Evolutionary conservation across 2,797 vertebrate species (phyloP).

Genomic region (Tokudaia tokunoshimensis): DNA sequence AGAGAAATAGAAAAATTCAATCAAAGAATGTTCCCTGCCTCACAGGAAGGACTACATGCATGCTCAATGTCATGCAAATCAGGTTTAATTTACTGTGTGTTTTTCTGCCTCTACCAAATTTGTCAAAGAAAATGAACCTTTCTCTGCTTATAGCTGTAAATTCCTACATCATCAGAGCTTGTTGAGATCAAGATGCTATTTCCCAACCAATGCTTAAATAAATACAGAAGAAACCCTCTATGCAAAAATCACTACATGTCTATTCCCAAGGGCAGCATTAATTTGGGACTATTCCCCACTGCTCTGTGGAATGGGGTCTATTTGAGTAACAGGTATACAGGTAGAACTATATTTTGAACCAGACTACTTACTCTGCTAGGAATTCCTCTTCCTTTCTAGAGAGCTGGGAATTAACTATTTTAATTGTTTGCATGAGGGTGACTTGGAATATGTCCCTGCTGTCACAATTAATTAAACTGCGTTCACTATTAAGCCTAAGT

Average conservation of each 20-base stretch:
- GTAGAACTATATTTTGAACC: slow-evolving; percentile 2
- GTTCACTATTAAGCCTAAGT: slow-evolving; percentile 38
- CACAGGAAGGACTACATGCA: background rate
- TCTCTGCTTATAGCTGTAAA: slow-evolving; percentile 60
- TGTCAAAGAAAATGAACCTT: slow-evolving; percentile 49
- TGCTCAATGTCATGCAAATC: slow-evolving; percentile 32
- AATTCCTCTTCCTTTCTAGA: slow-evolving; percentile 24
- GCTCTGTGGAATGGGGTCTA: background rate
- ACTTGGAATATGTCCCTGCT: slow-evolving; percentile 48
- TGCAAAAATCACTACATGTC: background rate
- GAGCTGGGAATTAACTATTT: slow-evolving; percentile 32
- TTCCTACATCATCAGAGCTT: slow-evolving; percentile 47
- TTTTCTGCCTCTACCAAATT: slow-evolving; percentile 75
- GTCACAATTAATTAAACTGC: slow-evolving; percentile 62
- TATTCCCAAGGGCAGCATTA: background rate
- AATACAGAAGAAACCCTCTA: slow-evolving; percentile 43
- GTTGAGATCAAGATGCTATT: background rate
- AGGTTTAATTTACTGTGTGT: slow-evolving; percentile 71
- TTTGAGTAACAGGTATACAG: background rate
- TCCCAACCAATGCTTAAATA: slow-evolving; percentile 36
- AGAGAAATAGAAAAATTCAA: slow-evolving; percentile 72
- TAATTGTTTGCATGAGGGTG: background rate
- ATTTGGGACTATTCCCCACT: background rate
- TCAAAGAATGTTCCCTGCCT: background rate
- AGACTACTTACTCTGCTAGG: background rate